phyloP scores from a whole-genome alignment of 2,797 vertebrate genomes.

The Clarias pachynema region DNA sequence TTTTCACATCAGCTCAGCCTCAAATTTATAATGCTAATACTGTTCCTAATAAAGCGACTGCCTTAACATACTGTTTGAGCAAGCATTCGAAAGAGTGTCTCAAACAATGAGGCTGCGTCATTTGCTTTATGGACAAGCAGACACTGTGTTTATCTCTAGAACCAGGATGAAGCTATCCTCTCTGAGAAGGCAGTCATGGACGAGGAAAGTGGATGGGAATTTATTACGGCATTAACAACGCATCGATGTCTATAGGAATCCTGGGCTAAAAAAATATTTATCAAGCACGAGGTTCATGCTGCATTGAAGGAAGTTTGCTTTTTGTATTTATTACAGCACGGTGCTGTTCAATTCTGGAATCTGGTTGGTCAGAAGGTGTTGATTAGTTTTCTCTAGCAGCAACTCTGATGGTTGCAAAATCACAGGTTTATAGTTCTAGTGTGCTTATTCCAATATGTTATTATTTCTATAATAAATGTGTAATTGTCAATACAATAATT shows the following conservation, averaged over 20 bases:
- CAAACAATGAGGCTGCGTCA: too few species aligned
- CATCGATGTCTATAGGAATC: not conserved
- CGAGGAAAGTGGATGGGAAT: not conserved
- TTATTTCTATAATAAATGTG: not conserved
- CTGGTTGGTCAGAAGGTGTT: not conserved
- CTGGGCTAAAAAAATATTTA: not conserved
- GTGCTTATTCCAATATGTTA: not conserved
- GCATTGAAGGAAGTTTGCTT: not conserved
- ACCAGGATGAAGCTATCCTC: not conserved
- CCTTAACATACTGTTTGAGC: not conserved
- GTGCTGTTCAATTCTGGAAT: not conserved
- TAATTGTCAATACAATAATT: not conserved
- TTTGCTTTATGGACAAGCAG: not conserved
- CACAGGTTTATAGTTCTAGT: not conserved
- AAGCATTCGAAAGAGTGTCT: not conserved
- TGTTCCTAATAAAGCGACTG: conserved; percentile 3
- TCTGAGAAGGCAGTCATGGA: not conserved
- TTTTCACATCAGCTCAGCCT: not conserved
- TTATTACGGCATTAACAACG: not conserved
- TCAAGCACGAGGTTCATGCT: not conserved
- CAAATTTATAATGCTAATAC: not conserved
- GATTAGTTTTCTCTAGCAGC: not conserved
- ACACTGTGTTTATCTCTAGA: not conserved
- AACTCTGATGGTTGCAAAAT: not conserved
- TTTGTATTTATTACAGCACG: conserved; percentile 1